Conservation (phyloP, 2,888 invertebrate species). For the Metopia argyrocephala region DNA sequence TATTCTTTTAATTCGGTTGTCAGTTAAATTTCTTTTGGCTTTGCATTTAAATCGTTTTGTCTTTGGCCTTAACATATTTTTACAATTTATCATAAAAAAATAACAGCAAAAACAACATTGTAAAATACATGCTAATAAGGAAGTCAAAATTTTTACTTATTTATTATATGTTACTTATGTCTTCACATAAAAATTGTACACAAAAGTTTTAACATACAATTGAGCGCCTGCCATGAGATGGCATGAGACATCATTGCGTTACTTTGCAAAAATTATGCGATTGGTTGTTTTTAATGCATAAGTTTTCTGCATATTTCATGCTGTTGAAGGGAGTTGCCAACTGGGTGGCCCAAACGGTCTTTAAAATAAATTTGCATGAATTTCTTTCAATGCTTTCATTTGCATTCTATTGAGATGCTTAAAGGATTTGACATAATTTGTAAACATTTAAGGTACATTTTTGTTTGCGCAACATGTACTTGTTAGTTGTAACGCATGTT, state of each 20-base stretch:
- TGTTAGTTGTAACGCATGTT: too few species aligned
- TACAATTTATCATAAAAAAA: constrained; percentile 8
- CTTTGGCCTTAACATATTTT: constrained; percentile 33
- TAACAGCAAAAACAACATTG: neutral
- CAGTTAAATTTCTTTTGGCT: constrained; percentile 15
- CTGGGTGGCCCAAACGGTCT: neutral
- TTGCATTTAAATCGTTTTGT: constrained; percentile 35
- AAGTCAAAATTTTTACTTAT: constrained; percentile 9
- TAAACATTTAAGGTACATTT: too few species aligned
- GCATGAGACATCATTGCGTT: too few species aligned
- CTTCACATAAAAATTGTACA: constrained; percentile 23
- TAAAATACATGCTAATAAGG: constrained; percentile 46
- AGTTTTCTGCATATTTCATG: neutral
- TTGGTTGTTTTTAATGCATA: too few species aligned
- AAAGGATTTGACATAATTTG: too few species aligned
- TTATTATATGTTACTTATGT: constrained; percentile 41
- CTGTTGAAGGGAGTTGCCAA: neutral
- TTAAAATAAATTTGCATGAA: too few species aligned
- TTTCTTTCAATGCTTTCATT: too few species aligned
- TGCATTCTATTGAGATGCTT: too few species aligned
- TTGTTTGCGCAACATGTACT: too few species aligned
- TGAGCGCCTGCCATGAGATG: too few species aligned
- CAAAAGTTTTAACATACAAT: too few species aligned
- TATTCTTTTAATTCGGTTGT: neutral
- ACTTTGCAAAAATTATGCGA: too few species aligned